Evolutionary conservation across 2,888 invertebrate species (phyloP).

Genomic region (Mythimna vitellina): DNA sequence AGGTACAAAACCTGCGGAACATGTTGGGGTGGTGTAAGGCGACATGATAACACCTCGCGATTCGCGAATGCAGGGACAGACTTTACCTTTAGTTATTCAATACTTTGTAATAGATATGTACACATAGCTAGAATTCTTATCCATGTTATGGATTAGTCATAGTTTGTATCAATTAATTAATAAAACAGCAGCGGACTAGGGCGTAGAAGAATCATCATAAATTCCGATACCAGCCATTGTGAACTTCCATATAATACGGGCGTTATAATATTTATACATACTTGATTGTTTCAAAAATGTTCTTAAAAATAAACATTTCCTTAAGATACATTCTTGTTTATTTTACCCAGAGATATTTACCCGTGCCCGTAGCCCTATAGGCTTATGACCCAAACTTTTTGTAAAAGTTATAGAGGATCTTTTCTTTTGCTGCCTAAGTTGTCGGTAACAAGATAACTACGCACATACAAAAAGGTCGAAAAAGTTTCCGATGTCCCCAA

Average conservation of each 20-base stretch:
- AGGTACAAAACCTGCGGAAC: conserved; percentile 54
- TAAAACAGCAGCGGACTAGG: conserved; percentile 3
- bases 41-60: conserved; percentile 50
- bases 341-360: not conserved
- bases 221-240: conserved; percentile 22
- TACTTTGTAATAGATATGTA: not conserved
- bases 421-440: not conserved
- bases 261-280: not conserved
- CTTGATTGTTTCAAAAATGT: not conserved
- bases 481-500: conserved; percentile 15
- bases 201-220: conserved; percentile 18
- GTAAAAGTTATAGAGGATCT: conserved; percentile 9
- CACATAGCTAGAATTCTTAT: not conserved
- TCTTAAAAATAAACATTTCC: not conserved
- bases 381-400: not conserved
- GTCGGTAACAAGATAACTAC: not conserved
- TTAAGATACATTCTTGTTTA: conserved; percentile 4
- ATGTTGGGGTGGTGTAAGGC: conserved; percentile 46
- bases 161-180: conserved; percentile 24
- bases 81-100: not conserved
- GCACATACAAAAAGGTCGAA: conserved; percentile 14
- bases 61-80: conserved; percentile 19
- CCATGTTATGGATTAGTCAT: conserved; percentile 8
- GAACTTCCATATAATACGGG: not conserved
- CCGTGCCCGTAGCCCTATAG: not conserved